These are phyloP conservation scores for Atta cephalotes DNA, from an alignment of 1,140 invertebrate genomes.

Conservation along the genomic window DNA sequence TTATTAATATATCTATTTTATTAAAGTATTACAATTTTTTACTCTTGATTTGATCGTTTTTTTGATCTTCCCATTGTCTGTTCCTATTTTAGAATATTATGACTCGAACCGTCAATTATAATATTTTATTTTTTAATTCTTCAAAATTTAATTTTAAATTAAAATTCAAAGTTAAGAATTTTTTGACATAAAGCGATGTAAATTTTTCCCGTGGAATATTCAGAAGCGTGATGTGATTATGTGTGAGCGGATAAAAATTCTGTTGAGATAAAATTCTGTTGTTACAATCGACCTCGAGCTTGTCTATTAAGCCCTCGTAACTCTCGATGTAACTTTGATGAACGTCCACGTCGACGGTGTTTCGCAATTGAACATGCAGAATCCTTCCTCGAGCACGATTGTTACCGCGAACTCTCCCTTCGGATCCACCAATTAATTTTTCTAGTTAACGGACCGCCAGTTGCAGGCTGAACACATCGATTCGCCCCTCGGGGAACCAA, in stretches of 20 bases:
- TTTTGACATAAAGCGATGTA: not conserved
- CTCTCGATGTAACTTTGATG: slow-evolving; percentile 32
- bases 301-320: slow-evolving; percentile 3
- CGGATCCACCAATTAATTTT: slow-evolving; percentile 35
- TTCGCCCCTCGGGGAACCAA: not conserved
- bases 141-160: slow-evolving; percentile 34
- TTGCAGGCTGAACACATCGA: not conserved
- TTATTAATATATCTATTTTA: too few relatives aligned
- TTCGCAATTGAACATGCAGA: slow-evolving; percentile 9
- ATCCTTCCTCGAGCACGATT: slow-evolving; percentile 21
- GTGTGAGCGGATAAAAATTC: slow-evolving; percentile 27
- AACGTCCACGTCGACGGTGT: not conserved
- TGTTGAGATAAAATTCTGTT: slow-evolving; percentile 33
- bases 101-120: too few relatives aligned
- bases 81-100: too few relatives aligned
- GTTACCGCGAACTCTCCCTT: slow-evolving; percentile 11
- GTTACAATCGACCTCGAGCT: slow-evolving; percentile 21
- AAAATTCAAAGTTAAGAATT: slow-evolving; percentile 25
- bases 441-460: slow-evolving; percentile 42
- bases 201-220: slow-evolving; percentile 9
- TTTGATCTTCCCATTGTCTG: too few relatives aligned
- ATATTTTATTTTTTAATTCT: slow-evolving; percentile 8
- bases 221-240: slow-evolving; percentile 12
- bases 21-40: too few relatives aligned
- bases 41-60: too few relatives aligned